Evolutionary conservation across 1,140 invertebrate genomes (phyloP).

Genomic region (Trialeurodes vaporariorum): DNA sequence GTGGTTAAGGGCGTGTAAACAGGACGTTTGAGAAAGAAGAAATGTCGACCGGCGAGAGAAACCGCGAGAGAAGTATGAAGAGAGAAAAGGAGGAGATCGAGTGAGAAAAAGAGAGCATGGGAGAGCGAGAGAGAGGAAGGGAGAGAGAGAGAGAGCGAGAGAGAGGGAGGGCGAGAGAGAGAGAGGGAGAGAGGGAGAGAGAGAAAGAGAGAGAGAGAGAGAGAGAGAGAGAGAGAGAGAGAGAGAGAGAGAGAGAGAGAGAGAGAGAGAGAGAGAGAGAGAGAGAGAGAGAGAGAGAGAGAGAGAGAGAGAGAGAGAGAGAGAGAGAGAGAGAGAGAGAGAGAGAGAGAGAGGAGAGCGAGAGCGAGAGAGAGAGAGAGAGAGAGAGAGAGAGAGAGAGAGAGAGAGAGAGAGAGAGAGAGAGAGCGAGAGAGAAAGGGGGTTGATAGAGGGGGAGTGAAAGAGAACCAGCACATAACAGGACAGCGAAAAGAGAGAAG

Average conservation of each 20-base stretch:
- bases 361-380: neutral
- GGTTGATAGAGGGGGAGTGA: too few relatives aligned
- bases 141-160: neutral
- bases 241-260: neutral
- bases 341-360: neutral
- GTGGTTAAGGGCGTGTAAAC: neutral
- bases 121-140: neutral
- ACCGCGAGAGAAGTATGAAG: neutral
- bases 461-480: too few relatives aligned
- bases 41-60: neutral
- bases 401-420: neutral
- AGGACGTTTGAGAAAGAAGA: neutral
- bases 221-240: too few relatives aligned
- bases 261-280: too few relatives aligned
- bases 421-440: too few relatives aligned
- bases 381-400: neutral
- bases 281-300: neutral
- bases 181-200: neutral
- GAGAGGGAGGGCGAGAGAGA: neutral
- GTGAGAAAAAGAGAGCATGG: neutral
- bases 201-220: too few relatives aligned
- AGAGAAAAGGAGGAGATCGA: neutral
- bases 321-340: neutral
- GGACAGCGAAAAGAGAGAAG: too few relatives aligned
- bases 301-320: neutral